Percentiles rank a stretch among this genome's conserved stretches.
Conservation (phyloP, 2,888 invertebrate genomes). For the Pollenia griseotomentosa region DNA sequence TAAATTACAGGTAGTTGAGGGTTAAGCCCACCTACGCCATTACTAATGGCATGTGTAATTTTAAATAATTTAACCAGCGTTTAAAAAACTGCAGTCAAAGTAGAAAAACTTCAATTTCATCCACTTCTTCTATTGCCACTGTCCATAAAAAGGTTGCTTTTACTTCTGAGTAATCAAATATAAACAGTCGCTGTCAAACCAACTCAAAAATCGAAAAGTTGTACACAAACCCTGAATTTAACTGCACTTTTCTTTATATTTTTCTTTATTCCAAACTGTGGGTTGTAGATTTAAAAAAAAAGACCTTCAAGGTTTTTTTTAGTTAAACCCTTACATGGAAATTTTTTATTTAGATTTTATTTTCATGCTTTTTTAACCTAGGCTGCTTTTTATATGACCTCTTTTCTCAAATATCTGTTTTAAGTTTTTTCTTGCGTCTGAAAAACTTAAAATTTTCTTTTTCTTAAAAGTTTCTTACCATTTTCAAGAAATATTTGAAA, state of each 20-base stretch:
- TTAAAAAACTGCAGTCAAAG: no score
- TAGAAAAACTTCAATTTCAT: no score
- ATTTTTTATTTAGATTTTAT: neutral
- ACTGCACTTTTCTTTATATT: neutral
- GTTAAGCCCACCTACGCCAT: no score
- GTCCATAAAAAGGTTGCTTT: no score
- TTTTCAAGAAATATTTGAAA: constrained; percentile 48
- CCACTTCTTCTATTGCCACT: no score
- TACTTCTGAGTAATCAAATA: no score
- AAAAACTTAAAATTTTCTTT: constrained; percentile 39
- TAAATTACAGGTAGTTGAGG: no score
- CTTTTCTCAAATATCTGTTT: constrained; percentile 24
- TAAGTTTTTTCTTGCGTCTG: constrained; percentile 25
- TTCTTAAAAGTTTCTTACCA: neutral
- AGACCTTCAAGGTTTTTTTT: constrained; percentile 20
- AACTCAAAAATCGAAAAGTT: no score
- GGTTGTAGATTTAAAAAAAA: neutral
- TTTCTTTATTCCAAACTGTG: neutral
- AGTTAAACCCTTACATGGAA: constrained; percentile 15
- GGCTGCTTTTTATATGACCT: constrained; percentile 41
- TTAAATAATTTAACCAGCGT: no score
- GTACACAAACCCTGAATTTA: no score
- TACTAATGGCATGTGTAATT: no score
- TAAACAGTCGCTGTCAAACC: no score
- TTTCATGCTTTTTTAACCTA: constrained; percentile 25